Base-by-base conservation (phyloP, 1,140 invertebrate species). In the Camponotus pennsylvanicus region DNA sequence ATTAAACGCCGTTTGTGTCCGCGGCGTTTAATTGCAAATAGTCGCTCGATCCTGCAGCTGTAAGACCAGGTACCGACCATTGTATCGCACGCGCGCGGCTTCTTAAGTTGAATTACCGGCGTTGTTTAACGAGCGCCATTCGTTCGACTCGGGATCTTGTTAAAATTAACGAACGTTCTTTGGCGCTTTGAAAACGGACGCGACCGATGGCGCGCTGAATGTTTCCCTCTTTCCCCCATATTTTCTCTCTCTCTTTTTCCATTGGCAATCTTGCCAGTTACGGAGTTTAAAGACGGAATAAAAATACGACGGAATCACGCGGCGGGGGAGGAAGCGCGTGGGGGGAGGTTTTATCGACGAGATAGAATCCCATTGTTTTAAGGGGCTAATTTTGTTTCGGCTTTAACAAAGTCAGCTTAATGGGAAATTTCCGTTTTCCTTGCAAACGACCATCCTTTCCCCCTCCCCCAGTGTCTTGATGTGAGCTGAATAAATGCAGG, bases 341-440 rank as follows among this genome's bases (percentile, higher is more conserved):
- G 18, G 32, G 34, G 70, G 70, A 40, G 27, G 27, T 27, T 86
- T 86, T 86, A 86, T 75, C 70, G 77, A 9, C 87, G 69, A 27
- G 27, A 86, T 89, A 79, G 78, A 89, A 89, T 86, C 69, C 84
- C 87, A 49, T 73, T 82, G 77, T 67, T 77, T 73, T 73, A 83
- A 64, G 78, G 15, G 67, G 78, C 71, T 87, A 90, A 89, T 89
- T 89, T 78, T 73, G 66, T 89, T 90, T 80, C 45, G 55, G 61
- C 88, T 79, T 83, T 90, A 90, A 90, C 88, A 87, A 84, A 89
- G 84, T 89, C 85, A 86, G 71, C 55, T 84, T 78, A 75, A 86
- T 86, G 70, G 87, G 34, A 37, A 64, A 45, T 45, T 71, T 80
- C 80, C 63, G 37, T 83, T 55, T 42, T 34, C 11, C 21, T 27